A percentile compares a stretch with the other conserved stretches of the same genome.
phyloP scores from a whole-genome alignment of 2,113 vertebrate species.

The Mustela lutreola region DNA sequence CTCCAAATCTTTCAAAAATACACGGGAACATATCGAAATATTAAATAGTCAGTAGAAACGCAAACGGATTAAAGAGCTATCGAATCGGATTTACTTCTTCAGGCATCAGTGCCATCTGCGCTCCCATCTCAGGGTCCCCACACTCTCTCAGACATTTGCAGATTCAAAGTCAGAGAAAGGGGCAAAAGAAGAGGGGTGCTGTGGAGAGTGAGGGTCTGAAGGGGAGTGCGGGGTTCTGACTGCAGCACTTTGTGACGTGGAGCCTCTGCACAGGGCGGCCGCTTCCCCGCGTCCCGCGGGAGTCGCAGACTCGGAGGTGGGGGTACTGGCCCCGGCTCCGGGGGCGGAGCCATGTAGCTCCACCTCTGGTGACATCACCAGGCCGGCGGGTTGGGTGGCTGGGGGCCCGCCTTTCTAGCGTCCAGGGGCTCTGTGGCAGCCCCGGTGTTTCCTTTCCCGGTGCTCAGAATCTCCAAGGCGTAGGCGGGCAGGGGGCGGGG shows the following conservation, averaged over 20 bases:
- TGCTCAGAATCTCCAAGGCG: neutral
- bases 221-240: neutral
- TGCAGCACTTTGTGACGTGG: neutral
- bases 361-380: slow-evolving; percentile 41
- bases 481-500: slow-evolving; percentile 39
- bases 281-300: rapidly evolving
- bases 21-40: neutral
- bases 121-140: neutral
- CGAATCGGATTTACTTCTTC: neutral
- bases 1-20: neutral
- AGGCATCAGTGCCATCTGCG: neutral
- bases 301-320: neutral
- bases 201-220: neutral
- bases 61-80: neutral
- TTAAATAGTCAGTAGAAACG: neutral
- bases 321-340: rapidly evolving
- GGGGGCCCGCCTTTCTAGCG: neutral
- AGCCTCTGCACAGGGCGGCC: rapidly evolving
- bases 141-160: neutral
- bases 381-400: neutral
- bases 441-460: neutral
- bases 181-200: neutral
- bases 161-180: neutral
- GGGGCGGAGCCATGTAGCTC: neutral
- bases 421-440: neutral